Percentiles rank a stretch among this genome's conserved stretches.
These are phyloP conservation scores for Cryptomyrus ogoouensis DNA, from an alignment of 2,113 vertebrate genomes.

Conservation along the genomic window DNA sequence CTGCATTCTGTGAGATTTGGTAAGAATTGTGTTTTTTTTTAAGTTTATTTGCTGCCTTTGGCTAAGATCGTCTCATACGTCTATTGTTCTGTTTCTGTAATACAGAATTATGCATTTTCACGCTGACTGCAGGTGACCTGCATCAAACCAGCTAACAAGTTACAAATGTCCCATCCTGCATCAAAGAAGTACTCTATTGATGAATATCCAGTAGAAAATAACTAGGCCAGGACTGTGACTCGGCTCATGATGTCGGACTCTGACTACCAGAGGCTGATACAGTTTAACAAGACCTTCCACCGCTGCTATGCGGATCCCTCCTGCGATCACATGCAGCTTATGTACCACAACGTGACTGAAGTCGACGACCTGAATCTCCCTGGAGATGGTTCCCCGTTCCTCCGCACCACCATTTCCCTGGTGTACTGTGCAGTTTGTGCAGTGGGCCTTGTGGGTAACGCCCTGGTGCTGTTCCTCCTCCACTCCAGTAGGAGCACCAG, in stretches of 20 bases:
- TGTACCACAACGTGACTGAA: conserved; percentile 30
- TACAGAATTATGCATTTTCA: background rate
- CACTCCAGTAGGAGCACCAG: conserved; percentile 53
- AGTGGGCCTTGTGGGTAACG: conserved; percentile 57
- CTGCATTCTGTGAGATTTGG: background rate
- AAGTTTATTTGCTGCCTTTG: background rate
- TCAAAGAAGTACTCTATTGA: background rate
- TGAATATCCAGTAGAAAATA: background rate
- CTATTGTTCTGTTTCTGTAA: conserved; percentile 9
- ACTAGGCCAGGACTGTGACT: background rate
- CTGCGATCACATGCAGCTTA: conserved; percentile 41
- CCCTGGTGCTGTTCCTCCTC: conserved; percentile 61
- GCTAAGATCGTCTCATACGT: background rate
- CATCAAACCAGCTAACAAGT: background rate
- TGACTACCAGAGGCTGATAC: conserved; percentile 39
- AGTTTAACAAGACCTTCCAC: conserved; percentile 30
- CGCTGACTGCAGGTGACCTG: background rate
- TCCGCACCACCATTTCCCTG: conserved; percentile 47
- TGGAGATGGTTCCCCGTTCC: conserved; percentile 42
- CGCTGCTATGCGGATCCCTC: conserved; percentile 26
- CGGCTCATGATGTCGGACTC: conserved; percentile 40
- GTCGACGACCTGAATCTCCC: conserved; percentile 26
- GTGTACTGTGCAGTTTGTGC: conserved; percentile 59
- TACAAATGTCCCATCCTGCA: background rate
- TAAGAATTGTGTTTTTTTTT: background rate